Evolutionary conservation across 2,113 vertebrate genomes (phyloP), one percentile per base, ranked within the genome.

Genomic region (Corydoras maculifer): DNA sequence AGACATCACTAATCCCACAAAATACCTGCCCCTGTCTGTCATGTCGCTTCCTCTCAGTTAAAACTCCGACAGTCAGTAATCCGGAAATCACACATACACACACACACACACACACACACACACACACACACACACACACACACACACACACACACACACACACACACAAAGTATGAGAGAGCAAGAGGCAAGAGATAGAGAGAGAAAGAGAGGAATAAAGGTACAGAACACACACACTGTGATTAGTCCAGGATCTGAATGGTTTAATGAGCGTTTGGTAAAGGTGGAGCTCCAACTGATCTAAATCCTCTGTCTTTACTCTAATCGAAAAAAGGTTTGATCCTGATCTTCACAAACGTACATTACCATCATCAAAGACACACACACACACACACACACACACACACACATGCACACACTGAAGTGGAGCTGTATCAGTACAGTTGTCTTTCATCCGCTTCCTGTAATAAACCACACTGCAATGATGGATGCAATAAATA

Each of bases 351-450:
- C 61, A 69, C 70, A 72, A 72, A 57, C 70, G 58, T 43, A 65
- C 63, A 72, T 72, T 72, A 72, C 18, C 62, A 65, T 62, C 70
- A 58, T 72, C 65, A 68, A 68, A 68, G 53, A 43, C 10, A 12
- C 31, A 55, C 30, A n/a, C 10, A 25, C 1, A 25, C 32, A 55
- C 8, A 55, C 32, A 70, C 51, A 69, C 32, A 25, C 25, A 61
- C 2, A 6, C 18, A 49, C 3, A n/a, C 18, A 60, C 1, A 51
- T 9, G 50, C 12, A 30, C 13, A 50, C 5, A 50, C 30, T 50
- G 3, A 54, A 4, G 51, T 53, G 51, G 9, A 10, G 13, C 13
- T 12, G 9, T 53, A 53, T 53, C 51, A 8, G 9, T 53, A 10
- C 5, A 10, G 3, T 53, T 12, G 5, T 10, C 51, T 53, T 10